phyloP scores from a whole-genome alignment of 37 sponge, comb jelly and placozoan genomes.

The Tethya wilhelma region DNA sequence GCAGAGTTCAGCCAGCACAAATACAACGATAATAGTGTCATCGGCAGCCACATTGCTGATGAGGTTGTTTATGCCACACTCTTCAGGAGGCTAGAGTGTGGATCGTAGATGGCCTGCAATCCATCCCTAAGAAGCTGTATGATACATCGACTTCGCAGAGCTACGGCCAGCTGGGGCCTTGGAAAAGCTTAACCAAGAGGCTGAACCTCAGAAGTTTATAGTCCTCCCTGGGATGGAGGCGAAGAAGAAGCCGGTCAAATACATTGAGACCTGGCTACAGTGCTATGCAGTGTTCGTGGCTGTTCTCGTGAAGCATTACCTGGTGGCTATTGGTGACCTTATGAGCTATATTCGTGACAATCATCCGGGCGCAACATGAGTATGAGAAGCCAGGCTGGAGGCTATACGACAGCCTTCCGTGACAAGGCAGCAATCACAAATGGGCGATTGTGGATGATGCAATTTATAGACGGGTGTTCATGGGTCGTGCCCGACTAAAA shows the following conservation, averaged over 20 bases:
- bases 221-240: conserved; percentile 17
- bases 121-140: conserved; percentile 14
- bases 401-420: conserved; percentile 3
- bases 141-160: conserved; percentile 2
- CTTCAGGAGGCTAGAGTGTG: background rate
- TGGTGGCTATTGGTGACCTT: background rate
- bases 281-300: conserved; percentile 8
- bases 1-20: too few relatives aligned
- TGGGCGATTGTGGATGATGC: too few relatives aligned
- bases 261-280: conserved; percentile 8
- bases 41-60: too few relatives aligned
- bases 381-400: conserved; percentile 8
- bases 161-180: background rate
- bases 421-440: conserved; percentile 1
- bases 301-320: background rate
- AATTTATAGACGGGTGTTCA: too few relatives aligned
- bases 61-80: background rate
- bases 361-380: background rate
- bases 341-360: background rate
- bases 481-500: too few relatives aligned
- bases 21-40: too few relatives aligned
- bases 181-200: background rate
- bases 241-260: conserved; percentile 1
- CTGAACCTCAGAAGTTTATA: conserved; percentile 4
- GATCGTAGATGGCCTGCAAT: background rate